Evolutionary conservation across 2,797 vertebrate species (phyloP).

Genomic region (Ctenopoma multispine): DNA sequence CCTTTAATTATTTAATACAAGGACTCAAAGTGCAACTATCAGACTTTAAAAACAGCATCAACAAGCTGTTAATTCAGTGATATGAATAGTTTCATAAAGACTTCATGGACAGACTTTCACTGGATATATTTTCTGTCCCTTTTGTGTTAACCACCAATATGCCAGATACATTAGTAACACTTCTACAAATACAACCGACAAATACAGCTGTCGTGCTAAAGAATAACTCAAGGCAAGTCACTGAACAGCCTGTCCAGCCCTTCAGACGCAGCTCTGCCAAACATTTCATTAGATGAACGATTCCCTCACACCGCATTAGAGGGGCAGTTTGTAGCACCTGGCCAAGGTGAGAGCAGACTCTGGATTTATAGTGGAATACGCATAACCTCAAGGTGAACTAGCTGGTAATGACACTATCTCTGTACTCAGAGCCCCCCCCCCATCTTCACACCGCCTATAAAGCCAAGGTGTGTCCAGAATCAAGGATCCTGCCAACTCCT

Average conservation of each 20-base stretch:
- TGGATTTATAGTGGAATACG: constrained; percentile 68
- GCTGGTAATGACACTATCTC: constrained; percentile 68
- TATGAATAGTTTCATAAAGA: neutral
- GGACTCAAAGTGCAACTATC: too few species aligned
- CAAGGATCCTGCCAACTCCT: constrained; percentile 56
- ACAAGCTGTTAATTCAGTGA: too few species aligned
- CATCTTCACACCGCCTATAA: constrained; percentile 63
- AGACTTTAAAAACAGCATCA: too few species aligned
- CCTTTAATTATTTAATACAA: too few species aligned
- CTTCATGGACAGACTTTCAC: neutral
- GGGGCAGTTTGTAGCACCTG: constrained; percentile 60
- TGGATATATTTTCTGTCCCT: neutral
- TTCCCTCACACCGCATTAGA: constrained; percentile 24
- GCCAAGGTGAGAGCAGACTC: constrained; percentile 66
- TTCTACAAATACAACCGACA: constrained; percentile 38
- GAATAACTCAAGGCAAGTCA: constrained; percentile 41
- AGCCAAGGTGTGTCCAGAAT: constrained; percentile 61
- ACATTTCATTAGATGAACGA: constrained; percentile 60
- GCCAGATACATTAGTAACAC: constrained; percentile 24
- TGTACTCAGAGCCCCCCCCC: constrained; percentile 43
- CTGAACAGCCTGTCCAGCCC: constrained; percentile 23
- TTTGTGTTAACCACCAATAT: constrained; percentile 30
- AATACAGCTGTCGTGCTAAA: constrained; percentile 33
- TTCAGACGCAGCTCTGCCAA: constrained; percentile 23
- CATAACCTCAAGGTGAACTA: constrained; percentile 74